These are phyloP conservation scores for Aphis craccivora DNA, from an alignment of 1,140 invertebrate species.

Conservation along the genomic window DNA sequence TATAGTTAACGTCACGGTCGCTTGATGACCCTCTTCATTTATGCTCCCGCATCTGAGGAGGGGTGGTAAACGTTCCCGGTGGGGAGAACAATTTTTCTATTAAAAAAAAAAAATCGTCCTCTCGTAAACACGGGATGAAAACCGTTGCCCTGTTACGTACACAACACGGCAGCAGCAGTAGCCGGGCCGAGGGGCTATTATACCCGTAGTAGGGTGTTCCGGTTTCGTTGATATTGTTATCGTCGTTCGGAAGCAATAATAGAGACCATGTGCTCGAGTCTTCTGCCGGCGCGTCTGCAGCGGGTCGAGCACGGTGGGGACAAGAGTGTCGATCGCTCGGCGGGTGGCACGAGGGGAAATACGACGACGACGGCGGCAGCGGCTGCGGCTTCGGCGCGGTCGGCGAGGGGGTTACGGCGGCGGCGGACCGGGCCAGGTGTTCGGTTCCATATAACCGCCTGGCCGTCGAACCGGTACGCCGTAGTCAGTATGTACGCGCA, in stretches of 20 bases:
- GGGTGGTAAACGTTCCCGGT: neutral
- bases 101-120: neutral
- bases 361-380: too few species aligned
- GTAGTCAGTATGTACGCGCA: slow-evolving; percentile 15
- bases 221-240: slow-evolving; percentile 20
- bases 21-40: neutral
- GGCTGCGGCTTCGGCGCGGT: neutral
- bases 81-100: too few species aligned
- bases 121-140: neutral
- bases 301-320: neutral
- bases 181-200: too few species aligned
- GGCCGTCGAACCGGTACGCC: slow-evolving; percentile 1
- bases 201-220: neutral
- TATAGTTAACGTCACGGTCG: neutral
- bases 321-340: neutral
- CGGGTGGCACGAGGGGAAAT: neutral
- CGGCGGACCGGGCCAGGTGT: slow-evolving; percentile 36
- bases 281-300: neutral
- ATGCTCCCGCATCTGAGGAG: neutral
- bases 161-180: neutral
- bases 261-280: neutral
- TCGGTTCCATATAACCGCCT: slow-evolving; percentile 32
- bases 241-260: slow-evolving; percentile 27
- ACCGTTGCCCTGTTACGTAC: neutral
- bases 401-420: neutral